A percentile compares a stretch with the other conserved stretches of the same genome.
Evolutionary conservation across 35 echinoderm and acorn worm genomes (phyloP).

Genomic region (Patiria miniata): DNA sequence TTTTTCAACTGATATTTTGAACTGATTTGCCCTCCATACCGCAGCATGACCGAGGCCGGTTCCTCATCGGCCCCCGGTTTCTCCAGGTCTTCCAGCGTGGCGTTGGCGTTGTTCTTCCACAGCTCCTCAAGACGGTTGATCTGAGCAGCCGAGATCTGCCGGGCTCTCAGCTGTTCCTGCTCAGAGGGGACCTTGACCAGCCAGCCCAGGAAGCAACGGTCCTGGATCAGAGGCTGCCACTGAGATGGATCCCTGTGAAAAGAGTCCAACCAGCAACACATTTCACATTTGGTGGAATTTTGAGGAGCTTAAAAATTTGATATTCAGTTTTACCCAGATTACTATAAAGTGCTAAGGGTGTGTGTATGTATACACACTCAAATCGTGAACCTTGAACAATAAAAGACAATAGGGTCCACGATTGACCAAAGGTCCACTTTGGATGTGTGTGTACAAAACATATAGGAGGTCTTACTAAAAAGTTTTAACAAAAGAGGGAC

Average conservation of each 20-base stretch:
- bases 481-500: no score
- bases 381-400: no score
- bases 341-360: no score
- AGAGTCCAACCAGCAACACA: neutral
- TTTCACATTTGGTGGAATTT: no score
- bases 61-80: slow-evolving; percentile 97
- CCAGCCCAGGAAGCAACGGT: slow-evolving; percentile 88
- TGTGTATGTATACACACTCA: no score
- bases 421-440: no score
- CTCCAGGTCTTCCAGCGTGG: slow-evolving; percentile 93
- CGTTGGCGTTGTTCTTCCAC: slow-evolving; percentile 95
- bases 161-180: slow-evolving; percentile 90
- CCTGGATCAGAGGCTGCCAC: slow-evolving; percentile 98
- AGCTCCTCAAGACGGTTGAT: slow-evolving; percentile 97
- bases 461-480: no score
- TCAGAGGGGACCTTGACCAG: slow-evolving; percentile 97
- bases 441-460: no score
- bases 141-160: slow-evolving; percentile 93
- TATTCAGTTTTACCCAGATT: no score
- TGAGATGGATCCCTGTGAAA: slow-evolving; percentile 92
- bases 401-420: no score
- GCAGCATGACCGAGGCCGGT: slow-evolving; percentile 88
- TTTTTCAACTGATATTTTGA: no score
- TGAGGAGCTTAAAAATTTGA: no score
- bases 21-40: slow-evolving; percentile 39